Conservation (phyloP, 2,113 vertebrate genomes). For the Dasypus novemcinctus region DNA sequence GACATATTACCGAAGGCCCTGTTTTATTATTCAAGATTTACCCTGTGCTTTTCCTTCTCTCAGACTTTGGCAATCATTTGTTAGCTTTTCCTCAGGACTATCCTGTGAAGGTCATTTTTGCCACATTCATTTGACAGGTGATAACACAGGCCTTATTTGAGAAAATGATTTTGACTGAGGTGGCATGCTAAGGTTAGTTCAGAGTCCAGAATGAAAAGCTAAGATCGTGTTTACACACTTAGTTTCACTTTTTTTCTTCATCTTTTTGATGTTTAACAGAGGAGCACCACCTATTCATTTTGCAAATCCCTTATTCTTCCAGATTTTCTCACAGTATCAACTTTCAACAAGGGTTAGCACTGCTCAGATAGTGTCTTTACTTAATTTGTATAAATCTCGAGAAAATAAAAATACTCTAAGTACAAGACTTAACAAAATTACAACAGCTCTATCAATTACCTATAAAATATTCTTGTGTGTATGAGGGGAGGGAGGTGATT, state of each 20-base stretch:
- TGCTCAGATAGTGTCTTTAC: not conserved
- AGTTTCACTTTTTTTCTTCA: not conserved
- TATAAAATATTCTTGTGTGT: not conserved
- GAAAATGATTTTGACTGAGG: conserved; percentile 45
- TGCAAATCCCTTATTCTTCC: not conserved
- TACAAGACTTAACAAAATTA: not conserved
- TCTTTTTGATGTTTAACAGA: not conserved
- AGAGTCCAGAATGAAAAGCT: not conserved
- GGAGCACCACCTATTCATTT: not conserved
- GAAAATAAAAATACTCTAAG: not conserved
- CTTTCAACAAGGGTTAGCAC: not conserved
- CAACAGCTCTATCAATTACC: not conserved
- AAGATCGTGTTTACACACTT: conserved; percentile 4
- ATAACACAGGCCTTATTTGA: conserved; percentile 46
- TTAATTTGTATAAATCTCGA: not conserved
- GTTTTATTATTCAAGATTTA: conserved; percentile 59
- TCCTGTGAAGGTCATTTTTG: conserved; percentile 52
- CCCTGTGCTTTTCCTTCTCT: not conserved
- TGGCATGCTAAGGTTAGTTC: conserved; percentile 44
- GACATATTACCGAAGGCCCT: not conserved
- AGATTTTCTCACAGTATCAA: not conserved
- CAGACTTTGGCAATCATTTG: conserved; percentile 35
- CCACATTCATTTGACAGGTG: conserved; percentile 48
- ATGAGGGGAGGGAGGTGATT: not conserved
- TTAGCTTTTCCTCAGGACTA: conserved; percentile 29